These are phyloP conservation scores for Troides aeacus DNA, from an alignment of 2,888 invertebrate species.

Conservation along the genomic window DNA sequence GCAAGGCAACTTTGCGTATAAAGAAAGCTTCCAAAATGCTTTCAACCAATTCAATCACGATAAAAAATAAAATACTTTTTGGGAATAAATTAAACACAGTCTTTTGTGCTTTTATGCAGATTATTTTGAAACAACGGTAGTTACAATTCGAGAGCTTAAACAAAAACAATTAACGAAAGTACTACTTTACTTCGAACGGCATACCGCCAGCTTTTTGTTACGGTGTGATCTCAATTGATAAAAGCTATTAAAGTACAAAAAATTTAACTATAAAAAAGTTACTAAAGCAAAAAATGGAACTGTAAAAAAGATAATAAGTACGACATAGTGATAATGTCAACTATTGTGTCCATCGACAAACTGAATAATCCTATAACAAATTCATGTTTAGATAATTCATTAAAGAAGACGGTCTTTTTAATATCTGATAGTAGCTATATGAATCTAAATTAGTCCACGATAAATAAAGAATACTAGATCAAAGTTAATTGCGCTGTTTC, in stretches of 20 bases:
- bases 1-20: too few species aligned
- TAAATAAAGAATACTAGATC: too few species aligned
- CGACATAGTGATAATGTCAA: background rate
- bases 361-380: background rate
- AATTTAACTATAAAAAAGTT: constrained; percentile 20
- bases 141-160: background rate
- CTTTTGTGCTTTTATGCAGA: constrained; percentile 3
- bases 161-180: constrained; percentile 26
- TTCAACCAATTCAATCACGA: too few species aligned
- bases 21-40: too few species aligned
- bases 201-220: constrained; percentile 16
- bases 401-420: too few species aligned
- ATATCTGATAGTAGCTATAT: too few species aligned
- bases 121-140: constrained; percentile 19
- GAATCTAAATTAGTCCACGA: too few species aligned
- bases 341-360: background rate
- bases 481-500: too few species aligned
- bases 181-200: constrained; percentile 20
- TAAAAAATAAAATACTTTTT: too few species aligned
- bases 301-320: constrained; percentile 12
- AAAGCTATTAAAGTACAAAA: constrained; percentile 22
- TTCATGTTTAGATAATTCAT: too few species aligned
- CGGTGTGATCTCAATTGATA: constrained; percentile 28
- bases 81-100: background rate
- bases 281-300: constrained; percentile 18